These are phyloP conservation scores for Diarsia brunnea DNA, from an alignment of 2,888 invertebrate species.

Conservation along the genomic window DNA sequence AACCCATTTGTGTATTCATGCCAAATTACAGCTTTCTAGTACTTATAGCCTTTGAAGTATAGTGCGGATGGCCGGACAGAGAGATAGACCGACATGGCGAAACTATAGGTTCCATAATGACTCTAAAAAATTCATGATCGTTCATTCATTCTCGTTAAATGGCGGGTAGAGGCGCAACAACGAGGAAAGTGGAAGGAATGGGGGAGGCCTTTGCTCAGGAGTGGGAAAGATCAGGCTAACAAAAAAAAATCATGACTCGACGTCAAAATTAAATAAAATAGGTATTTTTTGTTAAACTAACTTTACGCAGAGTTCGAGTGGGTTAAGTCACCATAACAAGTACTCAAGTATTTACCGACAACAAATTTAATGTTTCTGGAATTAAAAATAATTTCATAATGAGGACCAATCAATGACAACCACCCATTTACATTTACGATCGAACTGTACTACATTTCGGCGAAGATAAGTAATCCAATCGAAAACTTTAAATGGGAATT, in stretches of 20 bases:
- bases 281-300: background rate
- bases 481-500: conserved; percentile 65
- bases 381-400: background rate
- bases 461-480: conserved; percentile 62
- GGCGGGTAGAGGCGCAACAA: no score
- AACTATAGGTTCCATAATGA: no score
- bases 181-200: no score
- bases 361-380: background rate
- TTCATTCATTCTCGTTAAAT: no score
- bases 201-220: no score
- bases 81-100: no score
- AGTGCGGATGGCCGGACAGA: no score
- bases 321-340: background rate
- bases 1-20: no score
- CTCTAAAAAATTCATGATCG: no score
- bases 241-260: background rate
- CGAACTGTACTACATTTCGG: conserved; percentile 40
- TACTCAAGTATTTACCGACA: background rate
- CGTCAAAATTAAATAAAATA: background rate
- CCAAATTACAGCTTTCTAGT: no score
- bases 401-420: background rate
- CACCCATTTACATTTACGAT: conserved; percentile 35
- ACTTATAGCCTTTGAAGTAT: no score
- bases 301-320: background rate
- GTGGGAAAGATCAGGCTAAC: no score